phyloP scores from a whole-genome alignment of 64 coral and sea anemone species.

The Montipora foliosa region DNA sequence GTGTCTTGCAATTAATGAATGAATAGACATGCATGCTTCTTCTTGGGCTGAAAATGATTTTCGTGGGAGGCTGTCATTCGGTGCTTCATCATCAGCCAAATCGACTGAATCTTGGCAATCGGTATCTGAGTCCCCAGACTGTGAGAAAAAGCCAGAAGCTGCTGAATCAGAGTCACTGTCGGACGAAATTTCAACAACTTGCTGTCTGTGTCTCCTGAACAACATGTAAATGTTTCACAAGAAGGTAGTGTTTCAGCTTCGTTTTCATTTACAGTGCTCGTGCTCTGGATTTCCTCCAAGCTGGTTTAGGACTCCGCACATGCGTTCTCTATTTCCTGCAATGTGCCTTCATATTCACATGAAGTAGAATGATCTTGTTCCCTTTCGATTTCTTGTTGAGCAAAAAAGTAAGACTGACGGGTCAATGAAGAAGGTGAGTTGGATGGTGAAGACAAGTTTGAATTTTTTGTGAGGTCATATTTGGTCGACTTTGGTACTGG shows the following conservation, averaged over 20 bases:
- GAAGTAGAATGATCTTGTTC: background rate
- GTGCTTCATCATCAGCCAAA: background rate
- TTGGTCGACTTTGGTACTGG: constrained; percentile 33
- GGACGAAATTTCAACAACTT: background rate
- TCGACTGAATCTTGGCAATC: background rate
- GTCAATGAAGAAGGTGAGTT: too few species aligned
- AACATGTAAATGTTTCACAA: background rate
- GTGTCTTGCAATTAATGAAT: constrained; percentile 43
- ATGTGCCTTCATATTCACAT: background rate
- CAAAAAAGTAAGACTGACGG: too few species aligned
- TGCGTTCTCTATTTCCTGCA: background rate
- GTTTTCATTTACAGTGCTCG: background rate
- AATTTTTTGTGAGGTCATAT: background rate
- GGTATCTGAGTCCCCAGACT: background rate
- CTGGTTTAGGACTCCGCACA: background rate
- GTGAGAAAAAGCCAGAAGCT: background rate
- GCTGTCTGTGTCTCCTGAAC: background rate
- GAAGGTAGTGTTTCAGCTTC: background rate
- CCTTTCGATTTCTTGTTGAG: too few species aligned
- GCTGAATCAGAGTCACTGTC: background rate
- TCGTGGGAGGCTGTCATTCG: background rate
- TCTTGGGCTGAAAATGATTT: constrained; percentile 18
- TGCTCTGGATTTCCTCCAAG: background rate
- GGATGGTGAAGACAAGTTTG: background rate
- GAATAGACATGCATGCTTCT: constrained; percentile 42